A percentile compares a stretch with the other conserved stretches of the same genome.
Evolutionary conservation across 2,113 vertebrate species (phyloP).

Genomic region (Anoplopoma fimbria): DNA sequence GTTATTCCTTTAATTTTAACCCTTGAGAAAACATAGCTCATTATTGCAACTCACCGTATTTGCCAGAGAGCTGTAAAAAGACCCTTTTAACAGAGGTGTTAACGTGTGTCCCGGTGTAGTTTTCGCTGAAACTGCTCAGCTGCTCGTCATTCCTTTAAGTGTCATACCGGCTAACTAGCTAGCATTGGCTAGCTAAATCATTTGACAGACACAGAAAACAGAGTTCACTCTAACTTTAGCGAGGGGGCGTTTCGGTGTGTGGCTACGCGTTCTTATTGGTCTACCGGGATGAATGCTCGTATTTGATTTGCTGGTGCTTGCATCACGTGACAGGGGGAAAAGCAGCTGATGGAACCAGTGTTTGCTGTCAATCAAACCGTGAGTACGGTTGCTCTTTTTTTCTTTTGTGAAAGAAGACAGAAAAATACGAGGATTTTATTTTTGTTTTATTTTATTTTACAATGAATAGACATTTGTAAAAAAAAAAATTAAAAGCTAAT

Average conservation of each 20-base stretch:
- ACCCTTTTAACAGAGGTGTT: constrained; percentile 6
- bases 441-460: not conserved
- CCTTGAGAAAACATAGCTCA: too few species aligned
- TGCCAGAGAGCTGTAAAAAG: not conserved
- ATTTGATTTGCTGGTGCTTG: constrained; percentile 34
- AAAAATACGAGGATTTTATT: not conserved
- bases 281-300: fast-evolving
- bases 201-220: constrained; percentile 69
- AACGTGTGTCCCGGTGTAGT: not conserved
- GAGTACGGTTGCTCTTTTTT: not conserved
- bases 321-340: constrained; percentile 6
- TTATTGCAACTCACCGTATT: constrained; percentile 46
- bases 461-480: not conserved
- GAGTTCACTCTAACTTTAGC: constrained; percentile 63
- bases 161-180: constrained; percentile 53
- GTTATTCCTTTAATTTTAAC: constrained; percentile 10
- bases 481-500: not conserved
- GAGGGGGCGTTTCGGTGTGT: constrained; percentile 46
- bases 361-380: not conserved
- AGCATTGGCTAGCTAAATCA: constrained; percentile 56
- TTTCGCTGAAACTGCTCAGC: constrained; percentile 11
- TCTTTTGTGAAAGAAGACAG: not conserved
- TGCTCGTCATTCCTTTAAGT: constrained; percentile 38
- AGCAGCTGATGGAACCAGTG: not conserved
- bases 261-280: constrained; percentile 51